Evolutionary conservation across 2,113 vertebrate species (phyloP).

Genomic region (Balaeniceps rex): DNA sequence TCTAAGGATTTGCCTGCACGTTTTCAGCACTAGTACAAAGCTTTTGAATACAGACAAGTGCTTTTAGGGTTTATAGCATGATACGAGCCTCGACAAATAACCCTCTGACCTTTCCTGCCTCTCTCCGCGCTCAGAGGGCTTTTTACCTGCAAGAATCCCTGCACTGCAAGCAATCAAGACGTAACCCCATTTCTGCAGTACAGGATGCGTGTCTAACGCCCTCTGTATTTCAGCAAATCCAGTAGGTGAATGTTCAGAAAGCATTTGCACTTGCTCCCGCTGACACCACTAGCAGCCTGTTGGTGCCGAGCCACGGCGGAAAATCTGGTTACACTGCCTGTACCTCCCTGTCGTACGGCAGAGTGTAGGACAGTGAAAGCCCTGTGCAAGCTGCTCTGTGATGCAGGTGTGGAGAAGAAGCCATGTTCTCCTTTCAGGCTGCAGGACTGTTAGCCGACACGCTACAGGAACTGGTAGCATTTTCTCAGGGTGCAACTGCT

Average conservation of each 20-base stretch:
- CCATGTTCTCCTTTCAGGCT: neutral
- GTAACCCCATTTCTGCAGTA: neutral
- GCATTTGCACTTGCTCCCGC: neutral
- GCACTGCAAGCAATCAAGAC: neutral
- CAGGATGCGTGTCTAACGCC: rapidly evolving
- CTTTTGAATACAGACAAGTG: neutral
- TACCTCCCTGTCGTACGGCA: rapidly evolving
- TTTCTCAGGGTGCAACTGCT: neutral
- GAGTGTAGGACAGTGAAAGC: neutral
- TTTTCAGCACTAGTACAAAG: neutral
- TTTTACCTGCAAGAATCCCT: neutral
- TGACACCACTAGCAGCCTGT: neutral
- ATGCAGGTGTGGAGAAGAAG: neutral
- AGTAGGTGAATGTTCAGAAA: neutral
- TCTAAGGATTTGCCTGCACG: neutral
- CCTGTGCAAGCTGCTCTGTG: neutral
- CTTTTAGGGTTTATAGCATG: neutral
- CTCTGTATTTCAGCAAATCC: neutral
- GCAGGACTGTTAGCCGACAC: neutral
- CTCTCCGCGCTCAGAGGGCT: neutral
- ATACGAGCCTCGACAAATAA: neutral
- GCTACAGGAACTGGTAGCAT: rapidly evolving
- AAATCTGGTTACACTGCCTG: rapidly evolving
- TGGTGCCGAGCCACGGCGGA: neutral
- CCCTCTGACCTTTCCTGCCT: neutral